These are phyloP conservation scores for Tridacna crocea DNA, from an alignment of 2,888 invertebrate species.

Conservation along the genomic window DNA sequence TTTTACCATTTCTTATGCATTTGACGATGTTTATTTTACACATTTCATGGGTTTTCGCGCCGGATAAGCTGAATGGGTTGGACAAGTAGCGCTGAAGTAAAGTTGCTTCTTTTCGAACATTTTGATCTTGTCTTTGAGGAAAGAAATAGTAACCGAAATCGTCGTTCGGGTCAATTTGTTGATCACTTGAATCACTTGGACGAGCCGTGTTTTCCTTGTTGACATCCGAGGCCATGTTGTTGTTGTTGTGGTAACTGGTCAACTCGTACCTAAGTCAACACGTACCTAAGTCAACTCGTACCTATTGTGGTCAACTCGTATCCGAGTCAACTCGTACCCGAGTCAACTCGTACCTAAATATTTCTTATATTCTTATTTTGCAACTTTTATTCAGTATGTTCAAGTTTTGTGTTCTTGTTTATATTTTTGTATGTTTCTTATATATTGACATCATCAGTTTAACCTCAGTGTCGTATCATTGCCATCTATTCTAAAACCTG, in stretches of 20 bases:
- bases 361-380: too few species aligned
- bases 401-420: too few species aligned
- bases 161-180: slow-evolving; percentile 25
- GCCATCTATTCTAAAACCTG: too few species aligned
- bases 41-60: not conserved
- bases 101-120: not conserved
- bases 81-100: not conserved
- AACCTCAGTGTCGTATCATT: too few species aligned
- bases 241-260: not conserved
- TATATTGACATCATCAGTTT: too few species aligned
- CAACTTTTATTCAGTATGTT: too few species aligned
- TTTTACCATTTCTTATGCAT: slow-evolving; percentile 25
- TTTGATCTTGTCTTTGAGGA: slow-evolving; percentile 32
- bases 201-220: not conserved
- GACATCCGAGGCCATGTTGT: not conserved
- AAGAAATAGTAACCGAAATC: slow-evolving; percentile 57
- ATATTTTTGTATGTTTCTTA: too few species aligned
- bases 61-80: slow-evolving; percentile 1
- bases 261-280: too few species aligned
- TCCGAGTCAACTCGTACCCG: too few species aligned
- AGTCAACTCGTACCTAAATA: too few species aligned
- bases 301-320: too few species aligned
- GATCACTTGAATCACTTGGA: not conserved
- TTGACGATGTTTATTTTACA: not conserved
- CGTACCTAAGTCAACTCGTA: too few species aligned